phyloP scores from a whole-genome alignment of 1,140 invertebrate species.

The Trichonephila clavipes region DNA sequence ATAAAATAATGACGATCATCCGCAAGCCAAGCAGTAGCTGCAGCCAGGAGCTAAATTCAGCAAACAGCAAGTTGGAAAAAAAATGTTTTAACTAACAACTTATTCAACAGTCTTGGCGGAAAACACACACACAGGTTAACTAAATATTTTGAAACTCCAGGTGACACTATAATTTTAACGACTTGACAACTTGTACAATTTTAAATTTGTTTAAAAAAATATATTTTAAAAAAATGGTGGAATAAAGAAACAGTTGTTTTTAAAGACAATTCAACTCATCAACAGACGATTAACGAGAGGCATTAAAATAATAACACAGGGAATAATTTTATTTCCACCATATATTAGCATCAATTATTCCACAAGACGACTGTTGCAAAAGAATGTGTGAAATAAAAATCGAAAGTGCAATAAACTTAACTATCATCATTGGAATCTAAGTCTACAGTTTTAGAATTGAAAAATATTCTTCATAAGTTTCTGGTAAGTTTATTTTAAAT shows the following conservation, averaged over 20 bases:
- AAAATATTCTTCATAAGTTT: too few relatives aligned
- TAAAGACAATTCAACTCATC: neutral
- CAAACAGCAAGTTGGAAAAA: constrained; percentile 7
- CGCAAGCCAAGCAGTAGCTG: constrained; percentile 68
- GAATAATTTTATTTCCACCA: neutral
- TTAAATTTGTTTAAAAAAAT: neutral
- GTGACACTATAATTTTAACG: neutral
- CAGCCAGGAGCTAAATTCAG: constrained; percentile 75
- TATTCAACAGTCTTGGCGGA: neutral
- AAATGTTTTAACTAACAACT: constrained; percentile 64
- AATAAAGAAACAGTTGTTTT: neutral
- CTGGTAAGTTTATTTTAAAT: too few relatives aligned
- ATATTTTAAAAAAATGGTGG: neutral
- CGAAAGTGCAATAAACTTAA: too few relatives aligned
- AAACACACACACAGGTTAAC: neutral
- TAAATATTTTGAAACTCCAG: constrained; percentile 19
- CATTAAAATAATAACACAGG: neutral
- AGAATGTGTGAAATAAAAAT: too few relatives aligned
- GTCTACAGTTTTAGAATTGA: too few relatives aligned
- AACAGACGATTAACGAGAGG: neutral
- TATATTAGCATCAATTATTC: too few relatives aligned
- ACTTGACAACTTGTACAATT: neutral
- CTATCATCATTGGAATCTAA: too few relatives aligned
- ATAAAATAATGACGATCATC: neutral
- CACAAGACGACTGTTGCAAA: too few relatives aligned